These are phyloP conservation scores for Odontomyia ornata DNA, from an alignment of 2,888 invertebrate genomes.

Conservation along the genomic window DNA sequence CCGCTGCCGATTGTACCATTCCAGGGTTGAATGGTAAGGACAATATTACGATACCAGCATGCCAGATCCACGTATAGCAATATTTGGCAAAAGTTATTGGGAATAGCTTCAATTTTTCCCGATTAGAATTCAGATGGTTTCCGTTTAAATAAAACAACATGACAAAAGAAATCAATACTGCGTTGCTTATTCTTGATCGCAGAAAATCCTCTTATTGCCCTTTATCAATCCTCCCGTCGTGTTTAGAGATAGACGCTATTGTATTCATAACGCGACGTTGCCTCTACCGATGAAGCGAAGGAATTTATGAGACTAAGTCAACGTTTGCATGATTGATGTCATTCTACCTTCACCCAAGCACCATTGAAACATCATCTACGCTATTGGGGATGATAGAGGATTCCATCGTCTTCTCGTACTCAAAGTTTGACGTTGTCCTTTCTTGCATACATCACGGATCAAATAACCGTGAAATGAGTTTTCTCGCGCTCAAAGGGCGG, in stretches of 20 bases:
- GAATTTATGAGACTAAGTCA: constrained; percentile 27
- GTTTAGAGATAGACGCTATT: not conserved
- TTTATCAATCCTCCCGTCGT: constrained; percentile 11
- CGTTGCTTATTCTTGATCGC: constrained; percentile 6
- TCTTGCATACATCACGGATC: constrained; percentile 22
- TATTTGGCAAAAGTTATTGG: no score
- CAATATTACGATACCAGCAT: no score
- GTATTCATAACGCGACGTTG: not conserved
- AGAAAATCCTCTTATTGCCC: constrained; percentile 22
- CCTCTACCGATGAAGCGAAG: not conserved
- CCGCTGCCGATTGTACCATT: no score
- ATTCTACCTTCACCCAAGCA: not conserved
- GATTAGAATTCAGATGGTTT: not conserved
- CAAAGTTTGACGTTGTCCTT: constrained; percentile 24
- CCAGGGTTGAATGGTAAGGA: no score
- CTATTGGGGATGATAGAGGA: not conserved
- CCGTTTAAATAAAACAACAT: not conserved
- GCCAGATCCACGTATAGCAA: no score
- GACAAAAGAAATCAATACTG: constrained; percentile 6
- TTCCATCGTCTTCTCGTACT: not conserved
- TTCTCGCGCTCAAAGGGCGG: constrained; percentile 8
- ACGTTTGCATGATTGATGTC: constrained; percentile 27
- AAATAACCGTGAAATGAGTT: constrained; percentile 42
- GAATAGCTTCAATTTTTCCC: no score
- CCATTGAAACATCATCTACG: not conserved